Conservation (phyloP, 1,140 invertebrate species). For the Phymastichus coffea region DNA sequence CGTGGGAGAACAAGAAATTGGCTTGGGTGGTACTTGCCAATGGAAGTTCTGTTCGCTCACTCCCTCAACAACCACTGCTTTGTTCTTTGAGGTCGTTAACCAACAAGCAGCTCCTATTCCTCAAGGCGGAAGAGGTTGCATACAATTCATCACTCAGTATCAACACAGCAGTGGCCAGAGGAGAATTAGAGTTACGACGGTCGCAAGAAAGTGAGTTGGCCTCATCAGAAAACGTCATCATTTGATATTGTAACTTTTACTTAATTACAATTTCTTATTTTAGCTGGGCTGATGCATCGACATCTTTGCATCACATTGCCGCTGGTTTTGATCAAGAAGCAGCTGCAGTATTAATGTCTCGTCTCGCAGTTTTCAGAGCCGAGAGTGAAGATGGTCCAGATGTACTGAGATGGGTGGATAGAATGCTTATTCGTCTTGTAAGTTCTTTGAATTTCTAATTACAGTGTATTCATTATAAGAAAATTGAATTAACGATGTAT, state of each 20-base stretch:
- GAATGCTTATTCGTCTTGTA: slow-evolving; percentile 96
- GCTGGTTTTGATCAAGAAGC: slow-evolving; percentile 98
- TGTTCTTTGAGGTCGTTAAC: slow-evolving; percentile 98
- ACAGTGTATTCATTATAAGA: not conserved
- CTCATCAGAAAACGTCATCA: not conserved
- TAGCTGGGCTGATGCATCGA: slow-evolving; percentile 81
- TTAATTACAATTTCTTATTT: slow-evolving; percentile 29
- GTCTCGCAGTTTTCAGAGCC: slow-evolving; percentile 93
- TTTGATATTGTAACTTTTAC: slow-evolving; percentile 13
- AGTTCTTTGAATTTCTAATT: slow-evolving; percentile 32
- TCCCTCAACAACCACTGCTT: slow-evolving; percentile 87
- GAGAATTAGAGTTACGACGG: slow-evolving; percentile 93
- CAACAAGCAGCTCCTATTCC: slow-evolving; percentile 94
- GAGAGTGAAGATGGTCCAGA: slow-evolving; percentile 96
- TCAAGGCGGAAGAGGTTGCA: slow-evolving; percentile 91
- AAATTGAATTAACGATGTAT: not conserved
- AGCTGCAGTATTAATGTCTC: slow-evolving; percentile 94
- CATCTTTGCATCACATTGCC: slow-evolving; percentile 78
- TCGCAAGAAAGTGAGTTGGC: slow-evolving; percentile 83
- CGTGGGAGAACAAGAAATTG: slow-evolving; percentile 96
- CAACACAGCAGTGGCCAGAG: slow-evolving; percentile 96
- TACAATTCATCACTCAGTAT: slow-evolving; percentile 99
- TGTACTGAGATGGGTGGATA: slow-evolving; percentile 96
- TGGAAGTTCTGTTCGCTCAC: slow-evolving; percentile 98
- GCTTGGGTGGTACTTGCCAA: slow-evolving; percentile 94